Conservation (phyloP, 2,888 invertebrate species). For the Ecliptopera silaceata region DNA sequence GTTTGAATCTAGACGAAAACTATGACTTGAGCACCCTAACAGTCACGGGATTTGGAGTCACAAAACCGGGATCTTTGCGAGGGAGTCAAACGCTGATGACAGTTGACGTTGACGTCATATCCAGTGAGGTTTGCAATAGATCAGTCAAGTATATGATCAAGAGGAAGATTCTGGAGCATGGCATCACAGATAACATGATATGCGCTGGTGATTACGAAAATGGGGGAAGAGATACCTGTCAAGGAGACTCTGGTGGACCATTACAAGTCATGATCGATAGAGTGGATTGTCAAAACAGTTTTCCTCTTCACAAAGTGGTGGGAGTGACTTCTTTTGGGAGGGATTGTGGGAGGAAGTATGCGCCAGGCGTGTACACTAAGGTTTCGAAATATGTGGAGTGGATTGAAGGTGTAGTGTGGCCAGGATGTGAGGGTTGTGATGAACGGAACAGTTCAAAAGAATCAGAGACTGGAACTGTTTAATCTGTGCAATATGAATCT, state of each 20-base stretch:
- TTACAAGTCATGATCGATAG: constrained; percentile 66
- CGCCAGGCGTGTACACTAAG: constrained; percentile 79
- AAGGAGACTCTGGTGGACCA: constrained; percentile 79
- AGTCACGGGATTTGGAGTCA: constrained; percentile 86
- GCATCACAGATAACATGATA: constrained; percentile 64
- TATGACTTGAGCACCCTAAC: constrained; percentile 63
- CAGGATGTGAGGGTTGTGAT: constrained; percentile 34
- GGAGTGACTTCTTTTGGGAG: constrained; percentile 81
- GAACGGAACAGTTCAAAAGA: neutral
- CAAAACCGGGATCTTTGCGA: constrained; percentile 61
- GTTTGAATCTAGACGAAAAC: constrained; percentile 69
- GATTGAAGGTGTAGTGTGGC: constrained; percentile 80
- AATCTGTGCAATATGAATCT: neutral
- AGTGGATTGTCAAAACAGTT: constrained; percentile 63
- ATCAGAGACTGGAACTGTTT: neutral
- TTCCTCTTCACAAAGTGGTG: constrained; percentile 71
- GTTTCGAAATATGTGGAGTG: constrained; percentile 74
- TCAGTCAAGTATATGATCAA: constrained; percentile 68
- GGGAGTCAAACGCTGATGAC: constrained; percentile 77
- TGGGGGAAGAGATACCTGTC: constrained; percentile 76
- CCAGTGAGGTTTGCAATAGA: constrained; percentile 58
- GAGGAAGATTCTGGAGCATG: constrained; percentile 57
- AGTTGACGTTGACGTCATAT: constrained; percentile 70
- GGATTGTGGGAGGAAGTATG: constrained; percentile 76
- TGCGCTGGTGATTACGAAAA: constrained; percentile 75